Evolutionary conservation across 1,140 invertebrate species (phyloP), one percentile per base, ranked within the genome.

Genomic region (Cataglyphis hispanica): DNA sequence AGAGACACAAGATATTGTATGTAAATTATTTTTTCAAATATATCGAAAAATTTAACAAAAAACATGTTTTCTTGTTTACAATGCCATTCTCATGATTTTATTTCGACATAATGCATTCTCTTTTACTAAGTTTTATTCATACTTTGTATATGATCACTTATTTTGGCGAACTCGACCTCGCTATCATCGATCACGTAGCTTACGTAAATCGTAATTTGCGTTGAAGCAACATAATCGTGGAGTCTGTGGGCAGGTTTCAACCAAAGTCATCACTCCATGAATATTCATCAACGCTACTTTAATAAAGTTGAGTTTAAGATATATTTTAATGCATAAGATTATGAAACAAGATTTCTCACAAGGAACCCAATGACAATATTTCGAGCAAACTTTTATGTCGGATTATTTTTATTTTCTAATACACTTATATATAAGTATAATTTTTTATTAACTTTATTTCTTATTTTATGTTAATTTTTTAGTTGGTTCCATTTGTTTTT

Each of bases 131-230:
- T 43, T 64, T 31, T 43, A 76, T 37, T 34, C 43, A 22, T 63
- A 40, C 58, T 84, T 40, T 22, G 4, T 50, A 19, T 2, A 1
- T 25, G 50, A 64, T 64, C 22, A 37, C 27, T 56, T 16, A 64
- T 67, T 88, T 75, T 69, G 34, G 22, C 37, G 8, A 50, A 78
- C 37, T 87, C 31, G 34, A 58, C 46, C 66, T 53, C 67, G 50
- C 53, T 56, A 60, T 74, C 53, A 83, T 85, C 34, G 37, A 40
- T 63, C 86, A 19, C 6, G 5, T 13, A 27, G 60, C 87, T 87
- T 87, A 87, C 60, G 69, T 81, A 88, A 88, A 74, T 76, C 27
- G 69, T 69, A 88, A 89, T 86, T 88, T 88, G 69, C 75, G 50
- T 74, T 75, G 43, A 69, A 86, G 22, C 13, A 75, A 63, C 50